phyloP scores from a whole-genome alignment of 2,797 vertebrate species.

The Zonotrichia albicollis region DNA sequence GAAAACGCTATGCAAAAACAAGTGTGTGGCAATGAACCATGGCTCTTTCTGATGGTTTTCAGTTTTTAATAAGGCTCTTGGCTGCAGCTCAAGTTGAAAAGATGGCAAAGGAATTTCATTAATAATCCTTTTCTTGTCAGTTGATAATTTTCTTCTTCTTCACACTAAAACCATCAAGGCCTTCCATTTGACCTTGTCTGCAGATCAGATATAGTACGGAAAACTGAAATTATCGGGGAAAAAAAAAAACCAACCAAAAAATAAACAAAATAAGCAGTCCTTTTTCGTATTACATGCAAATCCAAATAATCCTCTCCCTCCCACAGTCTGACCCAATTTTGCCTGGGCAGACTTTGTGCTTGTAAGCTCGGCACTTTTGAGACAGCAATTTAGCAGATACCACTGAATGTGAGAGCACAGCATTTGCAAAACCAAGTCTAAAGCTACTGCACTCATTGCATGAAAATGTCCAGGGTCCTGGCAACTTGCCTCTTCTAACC shows the following conservation, averaged over 20 bases:
- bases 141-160: not conserved
- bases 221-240: not conserved
- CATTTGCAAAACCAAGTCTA: not conserved
- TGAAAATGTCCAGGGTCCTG: not conserved
- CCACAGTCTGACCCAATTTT: conserved; percentile 32
- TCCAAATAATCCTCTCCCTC: conserved; percentile 16
- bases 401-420: not conserved
- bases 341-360: not conserved
- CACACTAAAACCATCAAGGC: not conserved
- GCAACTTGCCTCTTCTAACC: not conserved
- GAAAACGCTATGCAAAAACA: not conserved
- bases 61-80: conserved; percentile 1
- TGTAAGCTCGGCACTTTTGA: not conserved
- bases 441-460: not conserved
- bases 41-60: not conserved
- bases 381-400: not conserved
- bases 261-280: not conserved
- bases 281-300: not conserved
- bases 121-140: not conserved
- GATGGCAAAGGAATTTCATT: not conserved
- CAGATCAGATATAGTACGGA: not conserved
- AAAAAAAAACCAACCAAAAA: too few relatives aligned
- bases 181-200: not conserved
- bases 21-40: not conserved
- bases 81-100: not conserved